phyloP scores from a whole-genome alignment of 2,797 vertebrate species.

The Aotus griseimembra region DNA sequence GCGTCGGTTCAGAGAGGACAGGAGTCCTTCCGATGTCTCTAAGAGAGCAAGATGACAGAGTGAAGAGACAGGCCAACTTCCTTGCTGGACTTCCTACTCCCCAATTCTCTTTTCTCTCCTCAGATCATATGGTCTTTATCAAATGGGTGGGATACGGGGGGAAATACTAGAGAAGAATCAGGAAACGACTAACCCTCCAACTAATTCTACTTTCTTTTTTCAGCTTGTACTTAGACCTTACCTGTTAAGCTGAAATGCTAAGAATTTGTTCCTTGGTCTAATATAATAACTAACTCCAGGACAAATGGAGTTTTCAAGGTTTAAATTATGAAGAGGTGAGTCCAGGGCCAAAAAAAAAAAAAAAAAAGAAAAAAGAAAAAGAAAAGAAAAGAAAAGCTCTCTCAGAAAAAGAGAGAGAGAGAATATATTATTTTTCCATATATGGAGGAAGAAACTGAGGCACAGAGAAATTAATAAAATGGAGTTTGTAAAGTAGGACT shows the following conservation, averaged over 20 bases:
- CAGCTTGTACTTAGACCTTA: neutral
- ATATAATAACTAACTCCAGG: neutral
- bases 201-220: neutral
- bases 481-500: neutral
- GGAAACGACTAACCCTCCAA: too few relatives aligned
- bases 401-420: neutral
- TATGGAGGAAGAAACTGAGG: neutral
- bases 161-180: neutral
- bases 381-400: neutral
- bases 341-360: neutral
- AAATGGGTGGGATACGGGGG: fast-evolving
- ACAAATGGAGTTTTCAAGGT: neutral
- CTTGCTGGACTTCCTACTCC: neutral
- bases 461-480: neutral
- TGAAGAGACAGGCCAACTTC: neutral
- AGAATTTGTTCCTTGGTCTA: neutral
- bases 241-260: neutral
- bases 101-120: neutral
- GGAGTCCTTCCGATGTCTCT: neutral
- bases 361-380: neutral
- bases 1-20: neutral
- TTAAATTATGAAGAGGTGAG: neutral
- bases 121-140: neutral
- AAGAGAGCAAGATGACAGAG: neutral
- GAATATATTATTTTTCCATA: neutral